A percentile compares a stretch with the other conserved stretches of the same genome.
These are phyloP conservation scores for Meandrusa payeni DNA, from an alignment of 2,888 invertebrate species.

Conservation along the genomic window DNA sequence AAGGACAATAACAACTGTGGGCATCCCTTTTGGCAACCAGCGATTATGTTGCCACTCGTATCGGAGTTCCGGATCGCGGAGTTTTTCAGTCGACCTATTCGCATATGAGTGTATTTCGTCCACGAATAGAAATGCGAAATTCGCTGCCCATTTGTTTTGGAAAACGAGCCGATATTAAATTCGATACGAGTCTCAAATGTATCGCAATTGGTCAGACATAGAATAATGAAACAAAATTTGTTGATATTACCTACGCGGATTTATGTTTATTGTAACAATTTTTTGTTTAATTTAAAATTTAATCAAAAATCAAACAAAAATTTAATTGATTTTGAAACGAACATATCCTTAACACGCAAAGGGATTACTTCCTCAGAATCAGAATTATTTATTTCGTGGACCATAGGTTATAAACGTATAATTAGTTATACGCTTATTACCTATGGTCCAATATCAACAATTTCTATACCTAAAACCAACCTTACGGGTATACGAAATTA, in stretches of 20 bases:
- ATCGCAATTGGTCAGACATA: not conserved
- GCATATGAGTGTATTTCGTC: slow-evolving; percentile 31
- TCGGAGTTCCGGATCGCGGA: slow-evolving; percentile 34
- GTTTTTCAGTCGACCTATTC: slow-evolving; percentile 32
- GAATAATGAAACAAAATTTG: not conserved
- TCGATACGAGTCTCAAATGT: slow-evolving; percentile 23
- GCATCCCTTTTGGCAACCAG: slow-evolving; percentile 36
- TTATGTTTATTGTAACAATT: not conserved
- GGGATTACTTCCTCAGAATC: too few species aligned
- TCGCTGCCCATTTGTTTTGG: slow-evolving; percentile 33
- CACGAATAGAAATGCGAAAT: slow-evolving; percentile 29
- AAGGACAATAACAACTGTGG: slow-evolving; percentile 57
- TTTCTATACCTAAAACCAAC: too few species aligned
- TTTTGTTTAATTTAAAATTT: too few species aligned
- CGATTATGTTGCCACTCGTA: slow-evolving; percentile 39
- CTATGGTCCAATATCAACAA: too few species aligned
- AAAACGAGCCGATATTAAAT: slow-evolving; percentile 29
- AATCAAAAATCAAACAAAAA: too few species aligned
- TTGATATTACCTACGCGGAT: not conserved
- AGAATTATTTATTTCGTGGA: too few species aligned
- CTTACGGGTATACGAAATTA: too few species aligned
- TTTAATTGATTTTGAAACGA: too few species aligned
- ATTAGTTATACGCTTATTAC: too few species aligned
- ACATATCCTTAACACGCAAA: too few species aligned
- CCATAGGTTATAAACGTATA: too few species aligned